Evolutionary conservation across 2,888 invertebrate species (phyloP).

Genomic region (Labia minor): DNA sequence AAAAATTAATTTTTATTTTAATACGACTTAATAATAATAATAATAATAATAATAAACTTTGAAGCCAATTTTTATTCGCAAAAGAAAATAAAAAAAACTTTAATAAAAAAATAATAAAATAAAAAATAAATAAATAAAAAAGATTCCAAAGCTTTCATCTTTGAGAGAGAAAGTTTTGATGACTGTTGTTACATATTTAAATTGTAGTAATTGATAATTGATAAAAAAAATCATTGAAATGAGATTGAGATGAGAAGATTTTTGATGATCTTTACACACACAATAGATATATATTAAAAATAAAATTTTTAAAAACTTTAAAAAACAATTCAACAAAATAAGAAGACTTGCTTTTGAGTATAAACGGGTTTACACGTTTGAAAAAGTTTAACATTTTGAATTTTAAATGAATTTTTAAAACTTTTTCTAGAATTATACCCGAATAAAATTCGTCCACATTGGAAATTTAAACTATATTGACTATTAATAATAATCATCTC

Average conservation of each 20-base stretch:
- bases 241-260: neutral
- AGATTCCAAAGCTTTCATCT: neutral
- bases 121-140: neutral
- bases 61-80: conserved; percentile 2
- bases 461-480: neutral
- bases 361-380: neutral
- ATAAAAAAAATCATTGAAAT: neutral
- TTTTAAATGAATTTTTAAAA: neutral
- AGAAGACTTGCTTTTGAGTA: too few species aligned
- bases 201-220: neutral
- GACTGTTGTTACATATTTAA: conserved; percentile 5
- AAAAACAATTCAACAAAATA: neutral
- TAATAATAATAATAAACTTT: conserved; percentile 13
- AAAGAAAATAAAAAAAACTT: neutral
- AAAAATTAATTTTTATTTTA: neutral
- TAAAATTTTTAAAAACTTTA: neutral
- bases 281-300: neutral
- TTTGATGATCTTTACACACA: neutral
- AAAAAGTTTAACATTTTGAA: neutral
- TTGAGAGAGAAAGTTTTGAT: neutral
- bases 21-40: conserved; percentile 13
- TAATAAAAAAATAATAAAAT: neutral
- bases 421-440: neutral
- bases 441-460: neutral
- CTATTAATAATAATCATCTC: neutral